phyloP scores from a whole-genome alignment of 2,113 vertebrate species.

The Syngnathus scovelli region DNA sequence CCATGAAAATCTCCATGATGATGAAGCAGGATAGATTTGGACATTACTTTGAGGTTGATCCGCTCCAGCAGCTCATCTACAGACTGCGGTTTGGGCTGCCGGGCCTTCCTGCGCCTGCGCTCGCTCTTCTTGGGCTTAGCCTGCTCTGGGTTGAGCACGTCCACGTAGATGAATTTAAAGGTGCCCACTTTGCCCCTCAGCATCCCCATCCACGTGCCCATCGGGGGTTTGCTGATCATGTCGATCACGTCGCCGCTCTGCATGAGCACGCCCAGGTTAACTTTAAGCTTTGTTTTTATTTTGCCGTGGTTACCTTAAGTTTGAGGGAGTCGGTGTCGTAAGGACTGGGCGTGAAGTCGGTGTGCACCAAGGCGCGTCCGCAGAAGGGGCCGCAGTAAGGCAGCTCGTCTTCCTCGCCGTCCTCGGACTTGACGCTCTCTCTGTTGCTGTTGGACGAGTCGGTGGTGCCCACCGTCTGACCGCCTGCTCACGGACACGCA shows the following conservation, averaged over 20 bases:
- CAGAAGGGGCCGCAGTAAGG: slow-evolving; percentile 95
- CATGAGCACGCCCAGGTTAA: background rate
- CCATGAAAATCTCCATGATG: background rate
- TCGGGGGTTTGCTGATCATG: slow-evolving; percentile 98
- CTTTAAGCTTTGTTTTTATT: background rate
- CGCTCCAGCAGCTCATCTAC: slow-evolving; percentile 95
- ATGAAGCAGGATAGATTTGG: background rate
- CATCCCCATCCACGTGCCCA: slow-evolving; percentile 99
- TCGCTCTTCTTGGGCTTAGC: slow-evolving; percentile 89
- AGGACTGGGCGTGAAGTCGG: slow-evolving; percentile 95
- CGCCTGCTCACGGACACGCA: slow-evolving; percentile 70
- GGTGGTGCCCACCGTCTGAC: slow-evolving; percentile 95
- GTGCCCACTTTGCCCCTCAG: slow-evolving; percentile 97
- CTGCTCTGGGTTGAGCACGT: slow-evolving; percentile 86
- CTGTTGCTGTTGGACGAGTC: slow-evolving; percentile 97
- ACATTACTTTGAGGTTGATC: slow-evolving; percentile 86
- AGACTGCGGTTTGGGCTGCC: slow-evolving; percentile 87
- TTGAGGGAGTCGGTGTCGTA: slow-evolving; percentile 96
- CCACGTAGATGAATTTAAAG: slow-evolving; percentile 99
- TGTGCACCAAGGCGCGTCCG: slow-evolving; percentile 90
- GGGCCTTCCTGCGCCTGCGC: slow-evolving; percentile 82
- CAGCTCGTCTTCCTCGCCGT: slow-evolving; percentile 92
- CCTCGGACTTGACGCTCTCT: slow-evolving; percentile 96
- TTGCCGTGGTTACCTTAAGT: slow-evolving; percentile 80
- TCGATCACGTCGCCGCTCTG: slow-evolving; percentile 98